Evolutionary conservation across 2,113 vertebrate genomes (phyloP).

Genomic region (Verasper variegatus): DNA sequence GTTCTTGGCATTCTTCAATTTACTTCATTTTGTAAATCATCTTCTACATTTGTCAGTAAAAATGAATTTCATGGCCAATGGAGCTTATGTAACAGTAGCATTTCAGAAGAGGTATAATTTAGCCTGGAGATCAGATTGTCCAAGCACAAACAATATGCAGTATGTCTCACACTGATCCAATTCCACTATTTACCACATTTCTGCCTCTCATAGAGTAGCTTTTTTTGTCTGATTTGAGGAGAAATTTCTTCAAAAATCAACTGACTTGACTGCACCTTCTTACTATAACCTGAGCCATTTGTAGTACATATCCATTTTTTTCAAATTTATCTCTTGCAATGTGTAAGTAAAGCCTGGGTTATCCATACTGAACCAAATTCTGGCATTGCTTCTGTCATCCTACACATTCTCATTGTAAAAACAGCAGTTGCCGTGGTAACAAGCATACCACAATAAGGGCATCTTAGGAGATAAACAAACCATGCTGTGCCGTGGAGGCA

Average conservation of each 20-base stretch:
- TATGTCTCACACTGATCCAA: slow-evolving; percentile 59
- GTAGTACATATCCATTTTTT: slow-evolving; percentile 45
- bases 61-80: slow-evolving; percentile 45
- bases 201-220: slow-evolving; percentile 38
- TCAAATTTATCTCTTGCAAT: slow-evolving; percentile 54
- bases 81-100: slow-evolving; percentile 65
- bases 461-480: slow-evolving; percentile 75
- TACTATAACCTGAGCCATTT: slow-evolving; percentile 50
- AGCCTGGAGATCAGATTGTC: slow-evolving; percentile 63
- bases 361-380: slow-evolving; percentile 73
- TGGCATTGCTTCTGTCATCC: slow-evolving; percentile 76
- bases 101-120: slow-evolving; percentile 53
- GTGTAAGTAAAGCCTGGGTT: slow-evolving; percentile 65
- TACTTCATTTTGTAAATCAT: background rate
- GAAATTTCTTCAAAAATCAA: slow-evolving; percentile 28
- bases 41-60: background rate
- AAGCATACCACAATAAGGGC: slow-evolving; percentile 80
- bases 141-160: slow-evolving; percentile 48
- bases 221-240: slow-evolving; percentile 53
- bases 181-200: slow-evolving; percentile 75
- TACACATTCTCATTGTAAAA: slow-evolving; percentile 82
- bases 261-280: slow-evolving; percentile 33
- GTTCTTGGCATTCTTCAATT: slow-evolving; percentile 8
- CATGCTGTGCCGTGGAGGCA: slow-evolving; percentile 61
- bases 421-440: slow-evolving; percentile 84